phyloP scores from a whole-genome alignment of 2,888 invertebrate genomes.

The Stenodema calcarata region DNA sequence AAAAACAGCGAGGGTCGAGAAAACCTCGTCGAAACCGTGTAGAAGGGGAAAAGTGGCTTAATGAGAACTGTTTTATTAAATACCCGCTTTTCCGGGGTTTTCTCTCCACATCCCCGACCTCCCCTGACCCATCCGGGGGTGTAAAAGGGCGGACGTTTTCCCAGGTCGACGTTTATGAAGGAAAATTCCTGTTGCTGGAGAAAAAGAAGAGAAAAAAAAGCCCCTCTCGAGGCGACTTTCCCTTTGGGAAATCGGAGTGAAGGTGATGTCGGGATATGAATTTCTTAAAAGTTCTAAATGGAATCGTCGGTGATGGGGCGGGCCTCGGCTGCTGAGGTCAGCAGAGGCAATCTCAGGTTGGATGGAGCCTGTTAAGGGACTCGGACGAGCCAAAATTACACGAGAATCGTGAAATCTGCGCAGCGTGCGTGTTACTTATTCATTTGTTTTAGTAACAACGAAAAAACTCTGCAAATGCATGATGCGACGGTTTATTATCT shows the following conservation, averaged over 20 bases:
- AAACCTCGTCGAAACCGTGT: neutral
- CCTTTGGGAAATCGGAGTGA: neutral
- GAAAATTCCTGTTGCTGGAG: neutral
- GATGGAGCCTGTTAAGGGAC: too few relatives aligned
- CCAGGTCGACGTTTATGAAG: neutral
- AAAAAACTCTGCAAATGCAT: too few relatives aligned
- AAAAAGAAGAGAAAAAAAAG: too few relatives aligned
- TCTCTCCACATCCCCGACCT: neutral
- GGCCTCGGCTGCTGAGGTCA: neutral
- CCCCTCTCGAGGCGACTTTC: neutral
- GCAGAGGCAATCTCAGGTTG: too few relatives aligned
- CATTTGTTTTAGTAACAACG: too few relatives aligned
- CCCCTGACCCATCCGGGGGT: too few relatives aligned
- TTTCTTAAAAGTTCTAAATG: neutral
- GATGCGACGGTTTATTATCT: too few relatives aligned
- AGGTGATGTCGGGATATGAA: neutral
- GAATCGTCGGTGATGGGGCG: neutral
- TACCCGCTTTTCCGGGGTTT: neutral
- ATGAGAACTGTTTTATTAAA: neutral
- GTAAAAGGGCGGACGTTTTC: neutral
- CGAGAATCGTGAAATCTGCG: too few relatives aligned
- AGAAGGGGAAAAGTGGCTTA: neutral
- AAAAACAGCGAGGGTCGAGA: neutral
- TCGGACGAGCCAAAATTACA: too few relatives aligned
- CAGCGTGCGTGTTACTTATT: too few relatives aligned